These are phyloP conservation scores for Chrysocyon brachyurus DNA, from an alignment of 2,797 vertebrate genomes.

Conservation along the genomic window DNA sequence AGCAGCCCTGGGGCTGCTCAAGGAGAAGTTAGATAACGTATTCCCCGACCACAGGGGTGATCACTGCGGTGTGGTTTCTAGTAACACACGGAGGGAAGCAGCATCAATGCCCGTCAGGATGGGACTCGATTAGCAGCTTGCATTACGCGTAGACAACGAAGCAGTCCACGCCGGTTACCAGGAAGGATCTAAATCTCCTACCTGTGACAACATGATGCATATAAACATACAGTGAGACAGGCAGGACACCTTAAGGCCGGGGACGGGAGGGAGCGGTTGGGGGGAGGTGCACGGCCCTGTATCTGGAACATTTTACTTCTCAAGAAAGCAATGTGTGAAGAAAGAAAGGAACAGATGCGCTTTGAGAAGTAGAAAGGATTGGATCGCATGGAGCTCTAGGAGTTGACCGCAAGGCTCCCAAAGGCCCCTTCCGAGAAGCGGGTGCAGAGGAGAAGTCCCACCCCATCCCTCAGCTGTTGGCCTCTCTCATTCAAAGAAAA, in stretches of 20 bases:
- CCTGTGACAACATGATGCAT: too few species aligned
- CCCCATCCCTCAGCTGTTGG: too few species aligned
- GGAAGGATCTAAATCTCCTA: too few species aligned
- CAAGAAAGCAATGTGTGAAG: not conserved
- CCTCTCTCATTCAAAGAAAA: not conserved
- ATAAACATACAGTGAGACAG: not conserved
- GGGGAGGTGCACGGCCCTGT: not conserved
- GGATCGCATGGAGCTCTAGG: rapidly evolving
- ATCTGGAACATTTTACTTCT: not conserved
- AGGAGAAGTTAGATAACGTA: not conserved
- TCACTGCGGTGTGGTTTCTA: not conserved
- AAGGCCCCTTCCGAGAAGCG: not conserved
- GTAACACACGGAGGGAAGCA: not conserved
- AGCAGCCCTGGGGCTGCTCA: not conserved
- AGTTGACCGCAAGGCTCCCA: rapidly evolving
- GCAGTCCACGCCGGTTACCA: not conserved
- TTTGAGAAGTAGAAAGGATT: not conserved
- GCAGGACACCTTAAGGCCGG: not conserved
- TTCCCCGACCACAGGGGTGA: rapidly evolving
- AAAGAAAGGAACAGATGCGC: not conserved
- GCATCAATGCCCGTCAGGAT: rapidly evolving
- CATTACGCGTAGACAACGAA: not conserved
- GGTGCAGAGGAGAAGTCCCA: not conserved
- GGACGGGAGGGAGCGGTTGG: not conserved
- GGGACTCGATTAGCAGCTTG: too few species aligned